Percentiles rank a stretch among this genome's conserved stretches.
Evolutionary conservation across 2,888 invertebrate species (phyloP).

Genomic region (Drosophila dives): DNA sequence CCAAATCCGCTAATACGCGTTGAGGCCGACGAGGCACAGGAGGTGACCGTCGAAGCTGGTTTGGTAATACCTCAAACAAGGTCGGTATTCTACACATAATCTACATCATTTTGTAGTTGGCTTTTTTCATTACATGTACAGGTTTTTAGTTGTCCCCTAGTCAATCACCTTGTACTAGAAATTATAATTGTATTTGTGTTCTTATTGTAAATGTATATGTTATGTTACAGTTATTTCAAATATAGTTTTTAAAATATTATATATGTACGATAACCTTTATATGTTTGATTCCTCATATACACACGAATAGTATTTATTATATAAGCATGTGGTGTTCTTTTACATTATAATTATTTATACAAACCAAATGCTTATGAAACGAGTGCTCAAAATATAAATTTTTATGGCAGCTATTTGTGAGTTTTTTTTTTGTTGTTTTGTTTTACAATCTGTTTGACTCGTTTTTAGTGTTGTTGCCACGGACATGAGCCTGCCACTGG

Average conservation of each 20-base stretch:
- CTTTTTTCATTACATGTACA: constrained; percentile 32
- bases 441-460: constrained; percentile 17
- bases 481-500: constrained; percentile 88
- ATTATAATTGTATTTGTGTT: constrained; percentile 45
- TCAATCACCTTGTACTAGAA: constrained; percentile 36
- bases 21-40: constrained; percentile 65
- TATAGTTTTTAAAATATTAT: constrained; percentile 18
- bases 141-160: constrained; percentile 52
- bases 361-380: constrained; percentile 37
- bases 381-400: constrained; percentile 59
- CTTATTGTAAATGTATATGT: constrained; percentile 25
- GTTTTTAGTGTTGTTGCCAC: constrained; percentile 59
- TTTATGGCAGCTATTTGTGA: constrained; percentile 16
- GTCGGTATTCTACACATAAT: constrained; percentile 82
- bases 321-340: constrained; percentile 42
- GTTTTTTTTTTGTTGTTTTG: constrained; percentile 27
- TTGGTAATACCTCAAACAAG: constrained; percentile 84
- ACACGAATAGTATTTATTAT: constrained; percentile 29
- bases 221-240: constrained; percentile 14
- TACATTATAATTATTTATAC: constrained; percentile 36
- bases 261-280: constrained; percentile 21
- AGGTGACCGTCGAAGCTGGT: constrained; percentile 66
- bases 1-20: constrained; percentile 87
- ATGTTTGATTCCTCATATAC: constrained; percentile 32
- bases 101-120: constrained; percentile 16